Evolutionary conservation across 2,888 invertebrate genomes (phyloP).

Genomic region (Dryomyza anilis): DNA sequence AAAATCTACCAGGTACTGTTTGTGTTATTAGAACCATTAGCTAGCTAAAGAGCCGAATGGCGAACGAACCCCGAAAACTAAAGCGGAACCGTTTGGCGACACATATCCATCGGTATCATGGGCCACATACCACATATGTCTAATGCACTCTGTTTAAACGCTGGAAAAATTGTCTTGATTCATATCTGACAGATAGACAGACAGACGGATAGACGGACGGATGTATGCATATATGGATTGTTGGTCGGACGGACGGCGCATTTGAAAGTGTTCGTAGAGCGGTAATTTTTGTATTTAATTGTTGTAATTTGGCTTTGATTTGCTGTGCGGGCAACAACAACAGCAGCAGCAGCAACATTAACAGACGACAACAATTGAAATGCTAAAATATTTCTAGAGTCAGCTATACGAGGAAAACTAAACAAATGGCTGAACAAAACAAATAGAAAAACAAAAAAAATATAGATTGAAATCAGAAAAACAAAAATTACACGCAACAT

Average conservation of each 20-base stretch:
- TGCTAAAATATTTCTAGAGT: no score
- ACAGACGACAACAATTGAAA: neutral
- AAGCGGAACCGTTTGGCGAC: no score
- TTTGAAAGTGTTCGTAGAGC: no score
- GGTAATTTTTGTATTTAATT: slow-evolving; percentile 3
- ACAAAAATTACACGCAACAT: slow-evolving; percentile 58
- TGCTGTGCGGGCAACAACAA: neutral
- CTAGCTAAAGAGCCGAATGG: neutral
- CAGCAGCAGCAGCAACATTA: neutral
- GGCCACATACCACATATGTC: no score
- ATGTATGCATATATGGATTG: neutral
- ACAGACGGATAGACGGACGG: neutral
- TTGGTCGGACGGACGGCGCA: neutral
- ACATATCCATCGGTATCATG: no score
- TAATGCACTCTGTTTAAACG: slow-evolving; percentile 55
- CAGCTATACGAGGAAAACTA: no score
- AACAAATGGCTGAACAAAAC: no score
- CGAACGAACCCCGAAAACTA: neutral
- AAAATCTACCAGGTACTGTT: neutral
- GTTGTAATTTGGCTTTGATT: slow-evolving; percentile 4
- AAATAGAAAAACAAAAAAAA: slow-evolving; percentile 1
- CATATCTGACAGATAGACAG: slow-evolving; percentile 37
- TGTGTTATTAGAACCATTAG: neutral
- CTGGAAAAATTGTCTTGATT: slow-evolving; percentile 55
- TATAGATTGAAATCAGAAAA: slow-evolving; percentile 48